Evolutionary conservation across 2,797 vertebrate genomes (phyloP).

Genomic region (Sebastes trivittatus): DNA sequence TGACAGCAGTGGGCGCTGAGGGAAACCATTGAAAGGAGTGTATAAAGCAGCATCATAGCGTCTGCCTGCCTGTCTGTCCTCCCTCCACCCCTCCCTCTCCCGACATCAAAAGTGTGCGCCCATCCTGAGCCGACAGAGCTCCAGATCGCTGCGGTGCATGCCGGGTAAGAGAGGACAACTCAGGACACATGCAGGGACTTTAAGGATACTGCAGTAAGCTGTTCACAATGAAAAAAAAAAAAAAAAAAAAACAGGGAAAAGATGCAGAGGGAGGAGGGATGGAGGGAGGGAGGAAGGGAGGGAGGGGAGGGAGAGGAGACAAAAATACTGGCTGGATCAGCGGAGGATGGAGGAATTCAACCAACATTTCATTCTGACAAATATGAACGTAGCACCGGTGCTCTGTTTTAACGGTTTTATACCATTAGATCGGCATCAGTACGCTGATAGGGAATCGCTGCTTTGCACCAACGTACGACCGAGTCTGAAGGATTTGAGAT

Average conservation of each 20-base stretch:
- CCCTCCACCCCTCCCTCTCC: background rate
- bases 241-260: slow-evolving; percentile 11
- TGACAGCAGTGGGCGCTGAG: slow-evolving; percentile 37
- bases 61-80: slow-evolving; percentile 23
- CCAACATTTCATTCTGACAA: slow-evolving; percentile 13
- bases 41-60: slow-evolving; percentile 52
- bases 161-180: slow-evolving; percentile 74
- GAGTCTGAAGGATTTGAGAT: background rate
- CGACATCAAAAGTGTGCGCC: slow-evolving; percentile 60
- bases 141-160: slow-evolving; percentile 60
- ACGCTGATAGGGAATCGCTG: background rate
- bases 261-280: slow-evolving; percentile 8
- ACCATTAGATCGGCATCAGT: background rate
- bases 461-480: background rate
- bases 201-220: slow-evolving; percentile 77
- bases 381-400: background rate
- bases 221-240: slow-evolving; percentile 36
- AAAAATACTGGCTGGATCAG: slow-evolving; percentile 41
- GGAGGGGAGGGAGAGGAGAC: background rate
- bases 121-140: slow-evolving; percentile 65
- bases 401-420: background rate
- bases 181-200: slow-evolving; percentile 75
- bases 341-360: slow-evolving; percentile 47
- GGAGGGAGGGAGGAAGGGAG: background rate
- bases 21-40: slow-evolving; percentile 43